Base-by-base conservation (phyloP, 2,113 vertebrate genomes). In the Amia ocellicauda region DNA sequence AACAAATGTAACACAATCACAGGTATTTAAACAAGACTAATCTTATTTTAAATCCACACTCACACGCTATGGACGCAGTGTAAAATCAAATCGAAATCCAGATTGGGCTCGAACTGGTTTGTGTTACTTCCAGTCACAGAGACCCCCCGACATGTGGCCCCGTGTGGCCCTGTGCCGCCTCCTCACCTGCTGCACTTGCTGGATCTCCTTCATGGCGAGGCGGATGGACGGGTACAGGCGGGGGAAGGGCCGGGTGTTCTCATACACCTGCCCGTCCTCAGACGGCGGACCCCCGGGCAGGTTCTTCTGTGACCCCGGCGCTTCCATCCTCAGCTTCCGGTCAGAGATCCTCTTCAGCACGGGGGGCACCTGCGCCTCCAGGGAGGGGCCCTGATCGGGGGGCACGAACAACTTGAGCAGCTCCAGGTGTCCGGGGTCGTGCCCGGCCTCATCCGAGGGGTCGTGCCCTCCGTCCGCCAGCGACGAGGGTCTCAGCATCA, bases 121-220 rank as follows among this genome's bases (percentile, higher is more conserved):
- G n/a, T n/a, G n/a, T n/a, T n/a, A n/a, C n/a, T n/a, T n/a, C n/a
- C n/a, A n/a, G n/a, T n/a, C n/a, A n/a, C n/a, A n/a, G n/a, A n/a
- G n/a, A n/a, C n/a, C n/a, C n/a, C n/a, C n/a, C n/a, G n/a, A n/a
- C n/a, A n/a, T n/a, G n/a, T n/a, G n/a, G n/a, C n/a, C n/a, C n/a
- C n/a, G n/a, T n/a, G n/a, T n/a, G n/a, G n/a, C n/a, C n/a, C n/a
- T n/a, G n/a, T n/a, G n/a, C n/a, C n/a, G n/a, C n/a, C n/a, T n/a
- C 20, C 59, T 31, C 47, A 79, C 75, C 77, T 79, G 69, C 45
- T 80, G 73, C 17, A 80, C 58, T 76, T 86, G 83, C 50, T 83
- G 85, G 27, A 90, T 85, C 64, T 90, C 82, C 28, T 74, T 73
- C 83, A 89, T 84, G 1, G 83, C 88, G 67, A 75, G 60, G 3